phyloP scores from a whole-genome alignment of 2,888 invertebrate genomes.

The Drosophila sordidula region DNA sequence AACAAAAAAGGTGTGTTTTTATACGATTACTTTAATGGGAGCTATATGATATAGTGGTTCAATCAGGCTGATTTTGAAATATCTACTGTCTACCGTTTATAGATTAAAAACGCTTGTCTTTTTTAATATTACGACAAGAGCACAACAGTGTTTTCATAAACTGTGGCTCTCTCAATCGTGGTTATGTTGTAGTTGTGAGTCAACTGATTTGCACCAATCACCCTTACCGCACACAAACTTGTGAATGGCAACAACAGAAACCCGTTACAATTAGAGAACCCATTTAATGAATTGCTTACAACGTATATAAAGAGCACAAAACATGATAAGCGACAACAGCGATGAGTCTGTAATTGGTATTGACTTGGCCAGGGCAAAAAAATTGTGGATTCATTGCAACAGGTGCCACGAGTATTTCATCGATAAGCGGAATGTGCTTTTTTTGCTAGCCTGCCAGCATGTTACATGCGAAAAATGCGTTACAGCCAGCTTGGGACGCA shows the following conservation, averaged over 20 bases:
- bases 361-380: slow-evolving; percentile 9
- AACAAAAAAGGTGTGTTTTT: no score
- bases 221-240: neutral
- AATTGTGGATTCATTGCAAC: slow-evolving; percentile 83
- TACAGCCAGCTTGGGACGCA: slow-evolving; percentile 38
- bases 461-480: slow-evolving; percentile 72
- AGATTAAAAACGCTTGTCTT: no score
- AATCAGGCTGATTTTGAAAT: no score
- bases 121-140: no score
- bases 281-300: neutral
- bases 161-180: neutral
- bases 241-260: slow-evolving; percentile 13
- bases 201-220: slow-evolving; percentile 38
- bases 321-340: neutral
- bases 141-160: no score
- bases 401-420: slow-evolving; percentile 68
- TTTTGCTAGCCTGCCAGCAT: slow-evolving; percentile 79
- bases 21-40: no score
- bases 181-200: slow-evolving; percentile 1
- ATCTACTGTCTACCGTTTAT: no score
- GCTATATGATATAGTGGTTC: no score
- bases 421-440: slow-evolving; percentile 51
- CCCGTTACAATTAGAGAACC: slow-evolving; percentile 17
- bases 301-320: neutral
- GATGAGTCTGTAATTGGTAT: neutral